Percentiles rank a stretch among this genome's conserved stretches.
phyloP scores from a whole-genome alignment of 1,140 invertebrate species.

The Macrocentrus cingulum region DNA sequence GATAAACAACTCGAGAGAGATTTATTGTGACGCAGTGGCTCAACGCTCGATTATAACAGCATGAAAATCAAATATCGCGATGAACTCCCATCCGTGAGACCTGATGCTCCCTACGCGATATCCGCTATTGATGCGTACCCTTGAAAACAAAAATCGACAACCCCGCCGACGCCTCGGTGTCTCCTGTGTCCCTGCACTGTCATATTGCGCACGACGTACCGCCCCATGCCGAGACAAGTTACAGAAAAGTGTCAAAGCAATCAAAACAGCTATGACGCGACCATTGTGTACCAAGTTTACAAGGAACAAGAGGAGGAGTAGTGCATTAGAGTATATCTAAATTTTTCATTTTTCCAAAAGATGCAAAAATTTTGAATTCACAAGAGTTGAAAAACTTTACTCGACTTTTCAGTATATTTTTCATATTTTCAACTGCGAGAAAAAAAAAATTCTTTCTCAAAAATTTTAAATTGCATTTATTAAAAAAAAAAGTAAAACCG shows the following conservation, averaged over 20 bases:
- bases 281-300: not conserved
- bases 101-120: not conserved
- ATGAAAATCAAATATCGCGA: too few relatives aligned
- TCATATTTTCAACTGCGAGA: too few relatives aligned
- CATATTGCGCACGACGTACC: slow-evolving; percentile 19
- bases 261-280: not conserved
- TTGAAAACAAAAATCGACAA: slow-evolving; percentile 6
- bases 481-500: too few relatives aligned
- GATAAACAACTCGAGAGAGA: too few relatives aligned
- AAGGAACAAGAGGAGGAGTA: slow-evolving; percentile 2
- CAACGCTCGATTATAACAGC: too few relatives aligned
- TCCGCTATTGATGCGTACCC: not conserved
- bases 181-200: slow-evolving; percentile 11
- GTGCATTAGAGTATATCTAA: not conserved
- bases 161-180: slow-evolving; percentile 9
- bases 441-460: too few relatives aligned
- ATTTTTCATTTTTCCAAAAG: too few relatives aligned
- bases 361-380: too few relatives aligned
- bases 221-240: slow-evolving; percentile 25
- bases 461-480: too few relatives aligned
- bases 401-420: too few relatives aligned
- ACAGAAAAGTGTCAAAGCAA: slow-evolving; percentile 1
- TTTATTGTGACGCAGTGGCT: too few relatives aligned
- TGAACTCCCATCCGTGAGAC: slow-evolving; percentile 9
- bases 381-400: too few relatives aligned